Evolutionary conservation across 2,888 invertebrate genomes (phyloP).

Genomic region (Lomographa bimaculata): DNA sequence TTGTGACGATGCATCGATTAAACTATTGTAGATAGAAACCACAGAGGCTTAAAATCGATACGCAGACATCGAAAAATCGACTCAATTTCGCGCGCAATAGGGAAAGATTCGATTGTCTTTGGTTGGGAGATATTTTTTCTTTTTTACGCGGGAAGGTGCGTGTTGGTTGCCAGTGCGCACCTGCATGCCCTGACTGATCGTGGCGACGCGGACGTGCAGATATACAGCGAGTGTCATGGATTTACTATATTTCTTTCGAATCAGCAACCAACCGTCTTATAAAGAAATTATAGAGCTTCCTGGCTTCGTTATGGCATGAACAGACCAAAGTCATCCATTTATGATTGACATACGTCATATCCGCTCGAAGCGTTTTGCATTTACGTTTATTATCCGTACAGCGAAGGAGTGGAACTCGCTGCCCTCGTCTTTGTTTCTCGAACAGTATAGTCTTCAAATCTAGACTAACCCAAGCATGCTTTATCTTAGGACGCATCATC

Average conservation of each 20-base stretch:
- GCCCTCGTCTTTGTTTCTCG: too few species aligned
- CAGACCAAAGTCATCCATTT: too few species aligned
- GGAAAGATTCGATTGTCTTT: not conserved
- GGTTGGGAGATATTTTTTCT: not conserved
- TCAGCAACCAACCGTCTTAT: slow-evolving; percentile 7
- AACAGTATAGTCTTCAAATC: too few species aligned
- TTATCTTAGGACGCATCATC: too few species aligned
- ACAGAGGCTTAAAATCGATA: not conserved
- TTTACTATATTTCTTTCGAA: slow-evolving; percentile 13
- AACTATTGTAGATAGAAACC: slow-evolving; percentile 10
- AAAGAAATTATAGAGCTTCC: slow-evolving; percentile 10
- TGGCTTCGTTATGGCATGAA: slow-evolving; percentile 4
- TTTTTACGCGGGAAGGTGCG: slow-evolving; percentile 1
- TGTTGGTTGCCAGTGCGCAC: slow-evolving; percentile 16
- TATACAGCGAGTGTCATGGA: slow-evolving; percentile 9
- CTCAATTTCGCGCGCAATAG: not conserved
- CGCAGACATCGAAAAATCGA: not conserved
- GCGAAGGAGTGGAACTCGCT: too few species aligned
- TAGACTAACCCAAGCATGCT: too few species aligned
- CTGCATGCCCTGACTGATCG: slow-evolving; percentile 18
- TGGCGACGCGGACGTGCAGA: slow-evolving; percentile 14
- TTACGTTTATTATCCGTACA: too few species aligned
- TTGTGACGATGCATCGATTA: slow-evolving; percentile 17
- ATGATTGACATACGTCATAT: too few species aligned
- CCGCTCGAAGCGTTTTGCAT: too few species aligned